Evolutionary conservation across 2,888 invertebrate genomes (phyloP).

Genomic region (Dryobotodes eremita): DNA sequence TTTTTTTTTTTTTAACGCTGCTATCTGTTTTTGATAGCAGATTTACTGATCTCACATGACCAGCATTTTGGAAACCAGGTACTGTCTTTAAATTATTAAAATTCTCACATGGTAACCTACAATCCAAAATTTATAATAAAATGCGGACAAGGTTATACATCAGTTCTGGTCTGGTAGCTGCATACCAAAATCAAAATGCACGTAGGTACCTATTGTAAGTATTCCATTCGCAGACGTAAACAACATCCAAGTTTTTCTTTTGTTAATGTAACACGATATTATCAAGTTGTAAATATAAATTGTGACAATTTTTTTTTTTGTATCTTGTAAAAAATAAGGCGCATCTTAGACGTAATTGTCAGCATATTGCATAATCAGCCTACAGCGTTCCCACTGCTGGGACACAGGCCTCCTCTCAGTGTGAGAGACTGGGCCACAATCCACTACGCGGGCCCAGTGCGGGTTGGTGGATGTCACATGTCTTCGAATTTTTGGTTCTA

Average conservation of each 20-base stretch:
- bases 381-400: neutral
- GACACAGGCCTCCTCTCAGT: neutral
- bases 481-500: neutral
- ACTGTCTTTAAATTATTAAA: neutral
- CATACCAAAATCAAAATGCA: conserved; percentile 17
- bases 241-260: conserved; percentile 5
- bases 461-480: neutral
- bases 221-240: conserved; percentile 19
- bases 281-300: neutral
- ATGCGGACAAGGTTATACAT: conserved; percentile 14
- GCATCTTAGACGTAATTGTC: neutral
- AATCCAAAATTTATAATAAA: neutral
- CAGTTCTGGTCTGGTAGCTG: conserved; percentile 19
- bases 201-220: neutral
- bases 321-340: neutral
- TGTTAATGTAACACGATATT: conserved; percentile 9
- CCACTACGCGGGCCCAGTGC: neutral
- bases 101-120: neutral
- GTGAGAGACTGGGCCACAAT: neutral
- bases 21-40: neutral
- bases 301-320: neutral
- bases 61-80: neutral
- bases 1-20: neutral
- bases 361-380: neutral
- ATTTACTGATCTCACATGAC: neutral